Evolutionary conservation across 2,113 vertebrate species (phyloP).

Genomic region (Campylorhamphus procurvoides): DNA sequence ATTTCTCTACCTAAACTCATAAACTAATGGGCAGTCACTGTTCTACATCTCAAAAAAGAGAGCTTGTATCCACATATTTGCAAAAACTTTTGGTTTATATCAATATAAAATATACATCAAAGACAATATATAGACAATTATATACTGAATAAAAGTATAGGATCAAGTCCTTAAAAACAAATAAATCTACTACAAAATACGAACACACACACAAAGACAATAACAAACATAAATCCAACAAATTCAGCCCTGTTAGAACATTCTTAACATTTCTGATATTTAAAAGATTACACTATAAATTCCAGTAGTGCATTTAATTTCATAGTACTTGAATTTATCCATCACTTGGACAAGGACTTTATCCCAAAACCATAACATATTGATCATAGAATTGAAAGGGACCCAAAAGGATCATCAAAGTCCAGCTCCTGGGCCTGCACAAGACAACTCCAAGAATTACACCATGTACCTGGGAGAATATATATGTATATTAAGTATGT

Average conservation of each 20-base stretch:
- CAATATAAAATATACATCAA: background rate
- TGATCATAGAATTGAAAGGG: background rate
- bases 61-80: background rate
- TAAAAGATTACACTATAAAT: background rate
- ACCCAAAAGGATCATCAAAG: background rate
- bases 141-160: background rate
- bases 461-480: background rate
- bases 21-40: background rate
- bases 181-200: background rate
- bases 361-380: background rate
- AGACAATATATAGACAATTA: background rate
- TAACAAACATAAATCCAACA: background rate
- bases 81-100: background rate
- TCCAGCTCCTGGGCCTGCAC: background rate
- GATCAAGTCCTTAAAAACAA: background rate
- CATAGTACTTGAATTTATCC: background rate
- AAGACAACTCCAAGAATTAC: background rate
- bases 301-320: background rate
- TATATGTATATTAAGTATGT: background rate
- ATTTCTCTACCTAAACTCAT: background rate
- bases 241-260: background rate
- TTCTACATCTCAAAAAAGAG: background rate
- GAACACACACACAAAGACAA: background rate
- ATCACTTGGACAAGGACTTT: background rate
- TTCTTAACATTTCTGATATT: background rate